Base-by-base conservation (phyloP, 2,797 vertebrate species). In the Molothrus aeneus region DNA sequence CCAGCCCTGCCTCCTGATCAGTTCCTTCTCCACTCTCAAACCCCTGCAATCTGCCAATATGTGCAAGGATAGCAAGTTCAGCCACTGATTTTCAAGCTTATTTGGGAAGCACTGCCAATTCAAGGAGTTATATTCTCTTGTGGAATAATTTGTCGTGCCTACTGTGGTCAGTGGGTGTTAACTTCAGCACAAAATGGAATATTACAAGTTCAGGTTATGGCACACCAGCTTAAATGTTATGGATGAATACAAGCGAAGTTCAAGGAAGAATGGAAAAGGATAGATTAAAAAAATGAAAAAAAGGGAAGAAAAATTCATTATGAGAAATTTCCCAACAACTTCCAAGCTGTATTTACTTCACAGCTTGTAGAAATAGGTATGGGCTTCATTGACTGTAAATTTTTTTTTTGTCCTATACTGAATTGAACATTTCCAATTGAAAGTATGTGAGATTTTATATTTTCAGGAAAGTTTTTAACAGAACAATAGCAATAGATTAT, bases 401-500 rank as follows among this genome's bases (percentile, higher is more conserved):
- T 69, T 6, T 42, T 53, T 53, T 64, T 71, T 94, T 88, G 75
- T 93, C 48, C 63, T 80, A 5, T 78, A 24, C 26, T 54, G 66
- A 75, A 92, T 21, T 68, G 78, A 88, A 88, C 32, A 68, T 94
- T 93, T 87, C 74, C 88, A 94, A 8, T 85, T 82, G 84, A 89
- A 95, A 92, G 79, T 29, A 31, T 71, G 53, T 64, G 38, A 87
- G 68, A 77, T 93, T 93, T 95, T 82, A 45, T 63, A 80, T 86
- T 92, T 88, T 71, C 45, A 43, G 53, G 71, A n/a, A 85, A 87
- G 68, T 66, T 88, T 91, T 68, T 73, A 92, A 31, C 25, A 54
- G 90, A 88, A 95, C 85, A 91, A 90, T 90, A 74, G 75, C 61
- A 70, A 24, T n/a, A 81, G 47, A 69, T 95, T 95, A 86, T 83